A percentile compares a stretch with the other conserved stretches of the same genome.
Evolutionary conservation across 2,113 vertebrate genomes (phyloP).

Genomic region (Synodontis membranacea): DNA sequence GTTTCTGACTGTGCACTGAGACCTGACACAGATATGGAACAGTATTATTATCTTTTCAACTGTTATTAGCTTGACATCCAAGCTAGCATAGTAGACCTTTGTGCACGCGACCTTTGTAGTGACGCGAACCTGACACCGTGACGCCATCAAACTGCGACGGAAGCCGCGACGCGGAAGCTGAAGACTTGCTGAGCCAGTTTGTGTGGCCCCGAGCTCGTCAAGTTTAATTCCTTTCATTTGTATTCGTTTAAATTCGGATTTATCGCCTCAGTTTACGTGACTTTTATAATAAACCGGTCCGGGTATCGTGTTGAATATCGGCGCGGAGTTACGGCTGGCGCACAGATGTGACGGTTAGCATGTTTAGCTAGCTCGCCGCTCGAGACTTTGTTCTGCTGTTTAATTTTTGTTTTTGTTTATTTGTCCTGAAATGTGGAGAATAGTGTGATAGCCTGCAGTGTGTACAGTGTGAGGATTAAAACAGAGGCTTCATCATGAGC

Average conservation of each 20-base stretch:
- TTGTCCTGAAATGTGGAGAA: not conserved
- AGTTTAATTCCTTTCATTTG: not conserved
- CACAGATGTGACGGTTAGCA: not conserved
- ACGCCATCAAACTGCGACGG: not conserved
- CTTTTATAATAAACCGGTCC: too few species aligned
- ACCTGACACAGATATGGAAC: too few species aligned
- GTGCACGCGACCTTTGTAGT: too few species aligned
- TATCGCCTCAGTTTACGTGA: not conserved
- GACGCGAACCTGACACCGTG: not conserved
- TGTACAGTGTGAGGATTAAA: not conserved
- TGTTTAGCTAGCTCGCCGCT: not conserved
- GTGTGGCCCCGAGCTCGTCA: too few species aligned
- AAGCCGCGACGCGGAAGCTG: accelerated
- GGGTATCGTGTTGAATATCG: not conserved
- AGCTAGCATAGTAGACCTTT: too few species aligned
- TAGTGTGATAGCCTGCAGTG: not conserved
- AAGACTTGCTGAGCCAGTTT: too few species aligned
- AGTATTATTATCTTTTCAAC: not conserved
- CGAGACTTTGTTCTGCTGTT: not conserved
- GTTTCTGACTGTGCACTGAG: not conserved
- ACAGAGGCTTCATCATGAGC: constrained; percentile 8
- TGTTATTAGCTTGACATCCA: not conserved
- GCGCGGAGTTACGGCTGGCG: too few species aligned
- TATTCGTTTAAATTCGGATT: too few species aligned
- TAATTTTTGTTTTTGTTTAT: not conserved